These are phyloP conservation scores for Sinocyclocheilus maitianheensis DNA, from an alignment of 2,113 vertebrate species.

Conservation along the genomic window DNA sequence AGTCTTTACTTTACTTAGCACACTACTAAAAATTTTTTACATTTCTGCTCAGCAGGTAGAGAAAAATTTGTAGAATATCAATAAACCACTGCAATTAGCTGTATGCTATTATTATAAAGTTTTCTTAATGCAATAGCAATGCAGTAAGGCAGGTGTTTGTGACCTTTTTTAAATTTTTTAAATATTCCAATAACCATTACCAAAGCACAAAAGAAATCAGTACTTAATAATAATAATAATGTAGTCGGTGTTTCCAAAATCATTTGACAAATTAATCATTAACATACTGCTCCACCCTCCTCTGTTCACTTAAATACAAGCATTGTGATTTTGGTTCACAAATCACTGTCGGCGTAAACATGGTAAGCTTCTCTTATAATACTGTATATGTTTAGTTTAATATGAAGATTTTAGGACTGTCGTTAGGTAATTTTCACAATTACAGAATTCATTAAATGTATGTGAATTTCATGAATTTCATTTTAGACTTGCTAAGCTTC, in stretches of 20 bases:
- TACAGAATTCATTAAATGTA: not conserved
- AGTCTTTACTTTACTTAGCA: not conserved
- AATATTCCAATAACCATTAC: not conserved
- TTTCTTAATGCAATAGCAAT: not conserved
- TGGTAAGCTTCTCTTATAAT: not conserved
- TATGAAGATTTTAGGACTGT: not conserved
- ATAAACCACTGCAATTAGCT: not conserved
- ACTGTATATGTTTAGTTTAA: not conserved
- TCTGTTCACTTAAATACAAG: conserved; percentile 15
- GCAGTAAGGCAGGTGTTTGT: not conserved
- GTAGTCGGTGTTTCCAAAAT: not conserved
- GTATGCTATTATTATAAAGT: not conserved
- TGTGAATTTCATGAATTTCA: not conserved
- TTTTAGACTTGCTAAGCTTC: not conserved
- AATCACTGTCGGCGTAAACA: not conserved
- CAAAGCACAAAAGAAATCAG: not conserved
- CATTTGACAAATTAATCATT: not conserved
- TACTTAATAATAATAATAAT: not conserved
- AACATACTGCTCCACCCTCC: not conserved
- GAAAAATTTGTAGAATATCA: not conserved
- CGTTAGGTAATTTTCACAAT: not conserved
- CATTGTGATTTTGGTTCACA: not conserved
- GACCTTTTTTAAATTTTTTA: not conserved
- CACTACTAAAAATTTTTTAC: not conserved
- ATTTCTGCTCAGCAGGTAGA: not conserved